Evolutionary conservation across 35 echinoderm and acorn worm genomes (phyloP), one percentile per base, ranked within the genome.

Genomic region (Chiridota heheva): DNA sequence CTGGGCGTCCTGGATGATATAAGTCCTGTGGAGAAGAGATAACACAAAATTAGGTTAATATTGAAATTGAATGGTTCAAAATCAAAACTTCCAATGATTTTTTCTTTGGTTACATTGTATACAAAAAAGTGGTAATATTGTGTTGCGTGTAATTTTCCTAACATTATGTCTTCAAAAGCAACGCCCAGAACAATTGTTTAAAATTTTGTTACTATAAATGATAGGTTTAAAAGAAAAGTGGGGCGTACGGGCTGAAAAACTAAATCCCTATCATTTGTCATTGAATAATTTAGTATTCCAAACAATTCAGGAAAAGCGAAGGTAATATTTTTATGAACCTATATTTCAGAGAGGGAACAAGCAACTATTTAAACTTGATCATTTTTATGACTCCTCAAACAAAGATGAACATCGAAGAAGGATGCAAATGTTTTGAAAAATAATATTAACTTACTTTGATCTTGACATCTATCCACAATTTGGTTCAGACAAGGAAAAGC

Each of bases 401-500:
- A 32, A 27, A 47, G 24, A 1, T 44, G 20, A 48, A 35, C 26
- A 27, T 48, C 15, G 51, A 8, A 17, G 15, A 42, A 2, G 25
- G 36, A 63, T 63, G 13, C 8, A 63, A 63, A n/a, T n/a, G n/a
- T n/a, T n/a, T n/a, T 30, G 7, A 63, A 63, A 7, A 18, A 26
- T 13, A 63, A 13, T 10, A 63, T 63, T 8, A 33, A 69, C 85
- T 72, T 62, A 82, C 86, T 39, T 47, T 82, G 48, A 46, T 61
- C 64, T 57, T 62, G 60, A 53, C 93, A 97, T 7, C 93, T 40
- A 58, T 91, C 93, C 15, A 91, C 80, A 25, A 97, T 87, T 7
- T 67, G 37, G 74, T 97, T 97, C 60, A 76, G 77, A 80, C 93
- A 97, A 5, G 93, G 93, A 56, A 97, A 97, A 10, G 89, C 63